Conservation (phyloP, 2,888 invertebrate genomes). For the Polydrusus pterygomalis region DNA sequence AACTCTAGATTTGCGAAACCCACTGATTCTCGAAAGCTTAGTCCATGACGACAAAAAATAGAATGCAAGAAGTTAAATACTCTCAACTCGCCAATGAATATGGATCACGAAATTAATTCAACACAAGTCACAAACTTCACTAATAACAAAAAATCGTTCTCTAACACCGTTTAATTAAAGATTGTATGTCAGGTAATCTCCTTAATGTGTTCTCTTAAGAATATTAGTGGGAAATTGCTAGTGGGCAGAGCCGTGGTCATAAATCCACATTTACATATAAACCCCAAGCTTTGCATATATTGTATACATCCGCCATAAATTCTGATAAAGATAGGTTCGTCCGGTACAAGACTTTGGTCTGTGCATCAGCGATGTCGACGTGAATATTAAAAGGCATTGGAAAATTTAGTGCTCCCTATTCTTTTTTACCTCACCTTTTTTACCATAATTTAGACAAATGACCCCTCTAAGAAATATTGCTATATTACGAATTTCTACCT, state of each 20-base stretch:
- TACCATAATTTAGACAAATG: too few species aligned
- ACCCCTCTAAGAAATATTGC: too few species aligned
- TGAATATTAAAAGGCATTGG: conserved; percentile 36
- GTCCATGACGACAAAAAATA: too few species aligned
- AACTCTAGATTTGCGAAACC: too few species aligned
- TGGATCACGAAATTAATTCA: not conserved
- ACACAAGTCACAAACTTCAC: not conserved
- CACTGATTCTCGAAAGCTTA: too few species aligned
- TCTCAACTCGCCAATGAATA: too few species aligned
- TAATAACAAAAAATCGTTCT: conserved; percentile 12
- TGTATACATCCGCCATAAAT: conserved; percentile 51
- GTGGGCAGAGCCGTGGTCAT: conserved; percentile 39
- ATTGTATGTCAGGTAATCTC: conserved; percentile 14
- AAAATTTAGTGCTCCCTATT: conserved; percentile 7
- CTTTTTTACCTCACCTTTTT: too few species aligned
- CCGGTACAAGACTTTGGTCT: conserved; percentile 45
- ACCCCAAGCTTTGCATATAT: conserved; percentile 48
- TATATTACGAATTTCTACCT: too few species aligned
- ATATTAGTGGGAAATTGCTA: conserved; percentile 11
- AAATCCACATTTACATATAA: conserved; percentile 53
- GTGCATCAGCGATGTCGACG: conserved; percentile 34
- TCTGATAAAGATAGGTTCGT: conserved; percentile 53
- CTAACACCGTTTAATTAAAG: conserved; percentile 30
- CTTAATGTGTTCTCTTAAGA: conserved; percentile 25
- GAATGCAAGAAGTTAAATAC: too few species aligned